These are phyloP conservation scores for Prolemur simus DNA, from an alignment of 2,113 vertebrate species.

Conservation along the genomic window DNA sequence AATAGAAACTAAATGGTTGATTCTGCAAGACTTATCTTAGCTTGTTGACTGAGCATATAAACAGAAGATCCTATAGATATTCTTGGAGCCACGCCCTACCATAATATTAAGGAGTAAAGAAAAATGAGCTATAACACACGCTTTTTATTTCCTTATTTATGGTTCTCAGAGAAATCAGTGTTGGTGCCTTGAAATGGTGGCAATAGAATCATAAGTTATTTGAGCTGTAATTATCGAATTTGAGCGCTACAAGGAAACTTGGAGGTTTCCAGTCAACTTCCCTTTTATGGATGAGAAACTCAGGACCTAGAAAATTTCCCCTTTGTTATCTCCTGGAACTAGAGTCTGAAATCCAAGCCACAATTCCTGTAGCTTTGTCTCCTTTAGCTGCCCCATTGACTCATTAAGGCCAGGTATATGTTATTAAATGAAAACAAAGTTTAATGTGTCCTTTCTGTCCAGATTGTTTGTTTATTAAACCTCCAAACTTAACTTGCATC, in stretches of 20 bases:
- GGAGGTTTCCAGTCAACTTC: background rate
- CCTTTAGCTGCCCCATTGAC: background rate
- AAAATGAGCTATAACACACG: background rate
- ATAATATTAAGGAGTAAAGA: background rate
- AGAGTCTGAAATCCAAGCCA: background rate
- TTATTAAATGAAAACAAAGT: background rate
- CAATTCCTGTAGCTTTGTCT: background rate
- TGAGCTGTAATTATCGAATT: background rate
- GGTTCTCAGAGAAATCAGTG: background rate
- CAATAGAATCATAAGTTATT: background rate
- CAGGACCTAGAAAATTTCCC: background rate
- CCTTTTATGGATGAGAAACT: background rate
- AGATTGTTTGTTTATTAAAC: background rate
- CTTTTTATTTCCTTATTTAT: background rate
- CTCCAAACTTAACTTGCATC: background rate
- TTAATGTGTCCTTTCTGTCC: background rate
- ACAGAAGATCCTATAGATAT: background rate
- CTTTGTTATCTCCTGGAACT: background rate
- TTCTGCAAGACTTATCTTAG: background rate
- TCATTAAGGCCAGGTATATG: background rate
- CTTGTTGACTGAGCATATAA: background rate
- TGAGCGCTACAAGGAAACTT: background rate
- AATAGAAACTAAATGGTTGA: background rate
- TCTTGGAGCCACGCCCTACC: background rate
- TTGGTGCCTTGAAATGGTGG: background rate